Evolutionary conservation across 2,797 vertebrate species (phyloP).

Genomic region (Cuculus canorus): DNA sequence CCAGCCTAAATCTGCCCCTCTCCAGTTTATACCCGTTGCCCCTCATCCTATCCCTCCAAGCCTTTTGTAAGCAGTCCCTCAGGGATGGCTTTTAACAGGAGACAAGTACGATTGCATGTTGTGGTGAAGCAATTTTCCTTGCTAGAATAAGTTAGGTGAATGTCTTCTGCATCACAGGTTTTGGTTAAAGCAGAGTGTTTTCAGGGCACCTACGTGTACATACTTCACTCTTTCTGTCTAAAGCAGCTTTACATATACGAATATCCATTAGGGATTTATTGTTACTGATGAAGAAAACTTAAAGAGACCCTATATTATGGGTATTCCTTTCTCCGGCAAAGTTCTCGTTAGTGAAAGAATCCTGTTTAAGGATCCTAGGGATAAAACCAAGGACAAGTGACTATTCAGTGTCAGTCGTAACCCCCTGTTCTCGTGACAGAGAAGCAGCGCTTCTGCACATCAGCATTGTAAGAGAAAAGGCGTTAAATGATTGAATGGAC

Average conservation of each 20-base stretch:
- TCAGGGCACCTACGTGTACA: background rate
- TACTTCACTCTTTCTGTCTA: background rate
- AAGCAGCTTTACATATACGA: slow-evolving; percentile 30
- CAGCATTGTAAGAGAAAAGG: background rate
- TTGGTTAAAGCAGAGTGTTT: background rate
- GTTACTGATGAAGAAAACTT: background rate
- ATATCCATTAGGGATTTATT: background rate
- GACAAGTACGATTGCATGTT: background rate
- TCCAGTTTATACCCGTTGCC: no score
- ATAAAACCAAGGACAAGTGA: background rate
- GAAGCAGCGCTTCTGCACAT: background rate
- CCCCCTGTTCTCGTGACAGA: background rate
- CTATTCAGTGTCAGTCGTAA: background rate
- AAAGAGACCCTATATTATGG: background rate
- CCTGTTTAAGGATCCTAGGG: background rate
- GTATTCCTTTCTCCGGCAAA: background rate
- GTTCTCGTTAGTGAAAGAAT: background rate
- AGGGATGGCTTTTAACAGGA: background rate
- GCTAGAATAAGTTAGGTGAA: background rate
- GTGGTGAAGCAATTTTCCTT: background rate
- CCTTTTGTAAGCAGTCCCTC: no score
- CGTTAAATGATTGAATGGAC: background rate
- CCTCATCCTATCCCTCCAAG: no score
- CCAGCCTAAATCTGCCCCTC: no score
- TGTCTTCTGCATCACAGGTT: background rate